Conservation (phyloP, 2,113 vertebrate species). For the Ictalurus furcatus region DNA sequence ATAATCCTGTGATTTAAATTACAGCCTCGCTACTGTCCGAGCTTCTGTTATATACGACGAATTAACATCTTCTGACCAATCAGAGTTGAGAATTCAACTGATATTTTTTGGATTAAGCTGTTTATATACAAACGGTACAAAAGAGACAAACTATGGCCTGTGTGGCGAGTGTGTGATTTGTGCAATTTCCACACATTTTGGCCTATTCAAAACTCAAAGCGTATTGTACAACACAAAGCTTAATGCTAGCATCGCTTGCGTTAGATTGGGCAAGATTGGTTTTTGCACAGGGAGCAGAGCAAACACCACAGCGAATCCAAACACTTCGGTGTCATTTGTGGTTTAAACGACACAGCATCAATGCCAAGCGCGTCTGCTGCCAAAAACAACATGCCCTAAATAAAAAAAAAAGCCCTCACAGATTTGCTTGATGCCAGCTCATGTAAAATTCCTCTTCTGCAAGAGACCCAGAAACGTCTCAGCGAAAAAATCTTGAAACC, state of each 20-base stretch:
- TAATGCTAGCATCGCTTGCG: neutral
- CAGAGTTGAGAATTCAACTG: neutral
- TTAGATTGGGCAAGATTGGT: neutral
- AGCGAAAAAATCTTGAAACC: slow-evolving; percentile 27
- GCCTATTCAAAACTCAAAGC: neutral
- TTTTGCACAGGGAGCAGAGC: neutral
- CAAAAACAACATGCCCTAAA: slow-evolving; percentile 40
- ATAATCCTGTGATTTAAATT: neutral
- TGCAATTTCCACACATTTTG: neutral
- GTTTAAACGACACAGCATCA: slow-evolving; percentile 21
- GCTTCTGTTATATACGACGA: neutral
- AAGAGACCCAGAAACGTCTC: slow-evolving; percentile 26
- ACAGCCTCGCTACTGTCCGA: neutral
- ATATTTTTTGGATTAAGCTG: neutral
- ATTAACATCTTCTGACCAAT: neutral
- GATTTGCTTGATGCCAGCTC: slow-evolving; percentile 20
- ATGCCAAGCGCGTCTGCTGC: neutral
- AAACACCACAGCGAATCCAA: slow-evolving; percentile 13
- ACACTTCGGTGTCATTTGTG: neutral
- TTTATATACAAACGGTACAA: neutral
- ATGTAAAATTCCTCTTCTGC: slow-evolving; percentile 32
- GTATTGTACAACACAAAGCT: neutral
- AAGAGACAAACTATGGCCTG: neutral
- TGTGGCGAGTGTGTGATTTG: neutral
- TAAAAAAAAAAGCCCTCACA: neutral